A percentile compares a stretch with the other conserved stretches of the same genome.
Conservation (phyloP, 2,888 invertebrate species). For the Gastrophysa polygoni region DNA sequence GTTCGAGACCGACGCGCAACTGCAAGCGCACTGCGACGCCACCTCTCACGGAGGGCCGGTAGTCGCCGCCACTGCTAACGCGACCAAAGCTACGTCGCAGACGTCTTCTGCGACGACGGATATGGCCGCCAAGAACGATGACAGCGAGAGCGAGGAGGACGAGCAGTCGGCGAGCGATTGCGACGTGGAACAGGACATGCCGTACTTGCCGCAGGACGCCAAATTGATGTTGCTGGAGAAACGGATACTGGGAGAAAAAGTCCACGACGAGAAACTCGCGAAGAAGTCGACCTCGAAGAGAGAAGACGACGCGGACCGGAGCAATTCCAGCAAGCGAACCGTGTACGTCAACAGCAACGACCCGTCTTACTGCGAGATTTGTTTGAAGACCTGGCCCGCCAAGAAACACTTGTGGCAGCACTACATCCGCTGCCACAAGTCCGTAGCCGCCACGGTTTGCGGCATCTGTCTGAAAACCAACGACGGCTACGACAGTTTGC, state of each 20-base stretch:
- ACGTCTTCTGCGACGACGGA: constrained; percentile 28
- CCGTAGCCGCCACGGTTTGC: constrained; percentile 64
- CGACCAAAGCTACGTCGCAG: constrained; percentile 31
- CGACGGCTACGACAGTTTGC: constrained; percentile 59
- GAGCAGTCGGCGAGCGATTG: constrained; percentile 29
- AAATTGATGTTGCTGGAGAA: constrained; percentile 53
- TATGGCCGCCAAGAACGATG: constrained; percentile 22
- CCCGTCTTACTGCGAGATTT: constrained; percentile 62
- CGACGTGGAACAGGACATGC: constrained; percentile 29
- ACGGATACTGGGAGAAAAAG: constrained; percentile 47
- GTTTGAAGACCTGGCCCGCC: constrained; percentile 66
- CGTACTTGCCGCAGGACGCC: constrained; percentile 25
- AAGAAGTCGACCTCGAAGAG: constrained; percentile 12
- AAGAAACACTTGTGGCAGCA: constrained; percentile 68
- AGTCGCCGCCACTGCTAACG: constrained; percentile 19
- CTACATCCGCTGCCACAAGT: constrained; percentile 63
- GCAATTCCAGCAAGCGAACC: constrained; percentile 57
- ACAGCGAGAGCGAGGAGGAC: constrained; percentile 34
- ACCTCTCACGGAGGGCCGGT: constrained; percentile 49
- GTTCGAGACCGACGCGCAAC: constrained; percentile 61
- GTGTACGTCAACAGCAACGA: constrained; percentile 62
- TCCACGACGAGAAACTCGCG: constrained; percentile 31
- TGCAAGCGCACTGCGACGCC: constrained; percentile 60
- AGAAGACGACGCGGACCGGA: constrained; percentile 32
- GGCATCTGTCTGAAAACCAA: constrained; percentile 66